Conservation (phyloP, 2,888 invertebrate species). For the Agonopterix subpropinquella region DNA sequence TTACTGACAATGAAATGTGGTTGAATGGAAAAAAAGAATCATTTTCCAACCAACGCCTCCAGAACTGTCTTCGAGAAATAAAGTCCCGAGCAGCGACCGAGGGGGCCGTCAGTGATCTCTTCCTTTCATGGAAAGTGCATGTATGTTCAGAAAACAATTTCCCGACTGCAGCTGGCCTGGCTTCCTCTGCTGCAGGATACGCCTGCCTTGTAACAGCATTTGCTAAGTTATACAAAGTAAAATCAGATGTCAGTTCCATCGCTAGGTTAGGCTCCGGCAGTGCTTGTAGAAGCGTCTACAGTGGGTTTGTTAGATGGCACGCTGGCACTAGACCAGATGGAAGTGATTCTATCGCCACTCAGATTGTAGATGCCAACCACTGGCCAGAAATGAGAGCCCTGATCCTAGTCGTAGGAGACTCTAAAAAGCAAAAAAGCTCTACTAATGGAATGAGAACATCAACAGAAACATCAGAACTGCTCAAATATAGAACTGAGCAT, state of each 20-base stretch:
- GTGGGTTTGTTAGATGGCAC: slow-evolving; percentile 97
- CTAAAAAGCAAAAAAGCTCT: slow-evolving; percentile 89
- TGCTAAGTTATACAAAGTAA: slow-evolving; percentile 83
- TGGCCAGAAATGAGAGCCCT: slow-evolving; percentile 95
- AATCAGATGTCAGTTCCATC: slow-evolving; percentile 83
- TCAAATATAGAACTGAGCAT: slow-evolving; percentile 82
- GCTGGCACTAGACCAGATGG: slow-evolving; percentile 81
- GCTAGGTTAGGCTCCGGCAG: slow-evolving; percentile 95
- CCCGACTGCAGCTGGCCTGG: slow-evolving; percentile 98
- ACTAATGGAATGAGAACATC: slow-evolving; percentile 92
- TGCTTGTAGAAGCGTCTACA: slow-evolving; percentile 95
- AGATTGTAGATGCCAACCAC: slow-evolving; percentile 82
- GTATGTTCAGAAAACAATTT: slow-evolving; percentile 97
- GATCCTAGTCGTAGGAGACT: slow-evolving; percentile 91
- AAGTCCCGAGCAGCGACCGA: slow-evolving; percentile 53
- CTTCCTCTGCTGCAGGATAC: slow-evolving; percentile 98
- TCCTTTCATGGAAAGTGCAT: slow-evolving; percentile 82
- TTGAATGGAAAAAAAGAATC: slow-evolving; percentile 89
- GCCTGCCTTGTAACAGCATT: slow-evolving; percentile 92
- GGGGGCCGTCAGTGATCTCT: slow-evolving; percentile 49
- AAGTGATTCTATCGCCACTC: slow-evolving; percentile 84
- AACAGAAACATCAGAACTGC: slow-evolving; percentile 87
- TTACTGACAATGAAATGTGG: slow-evolving; percentile 89
- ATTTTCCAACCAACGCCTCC: slow-evolving; percentile 82
- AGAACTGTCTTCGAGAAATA: slow-evolving; percentile 80